These are phyloP conservation scores for Pemphigus obesinymphae DNA, from an alignment of 1,140 invertebrate genomes.

Conservation along the genomic window DNA sequence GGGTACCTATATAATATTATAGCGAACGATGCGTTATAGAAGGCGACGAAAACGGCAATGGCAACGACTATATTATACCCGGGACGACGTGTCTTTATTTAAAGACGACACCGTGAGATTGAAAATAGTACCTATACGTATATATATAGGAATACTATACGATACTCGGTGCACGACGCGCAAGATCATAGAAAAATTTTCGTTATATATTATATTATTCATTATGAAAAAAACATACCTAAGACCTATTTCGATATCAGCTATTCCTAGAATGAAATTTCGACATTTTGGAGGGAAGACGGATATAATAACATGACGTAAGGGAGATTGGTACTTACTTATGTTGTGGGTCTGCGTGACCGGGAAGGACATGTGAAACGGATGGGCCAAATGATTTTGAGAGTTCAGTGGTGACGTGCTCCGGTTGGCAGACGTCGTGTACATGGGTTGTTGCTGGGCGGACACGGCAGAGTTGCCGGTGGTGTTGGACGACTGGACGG, in stretches of 20 bases:
- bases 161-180: not conserved
- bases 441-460: constrained; percentile 22
- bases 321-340: constrained; percentile 44
- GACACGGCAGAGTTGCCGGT: not conserved
- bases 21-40: not conserved
- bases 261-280: too few relatives aligned
- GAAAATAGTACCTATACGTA: not conserved
- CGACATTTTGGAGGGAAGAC: too few relatives aligned
- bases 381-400: constrained; percentile 32
- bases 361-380: constrained; percentile 44
- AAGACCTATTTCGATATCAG: too few relatives aligned
- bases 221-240: too few relatives aligned
- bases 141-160: too few relatives aligned
- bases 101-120: constrained; percentile 29
- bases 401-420: constrained; percentile 32
- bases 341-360: constrained; percentile 46
- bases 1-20: too few relatives aligned
- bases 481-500: constrained; percentile 42
- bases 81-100: not conserved
- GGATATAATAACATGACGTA: too few relatives aligned
- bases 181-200: not conserved
- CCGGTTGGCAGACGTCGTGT: constrained; percentile 30
- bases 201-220: not conserved
- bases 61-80: not conserved
- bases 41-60: not conserved